These are phyloP conservation scores for Promerops cafer DNA, from an alignment of 2,113 vertebrate genomes.

Conservation along the genomic window DNA sequence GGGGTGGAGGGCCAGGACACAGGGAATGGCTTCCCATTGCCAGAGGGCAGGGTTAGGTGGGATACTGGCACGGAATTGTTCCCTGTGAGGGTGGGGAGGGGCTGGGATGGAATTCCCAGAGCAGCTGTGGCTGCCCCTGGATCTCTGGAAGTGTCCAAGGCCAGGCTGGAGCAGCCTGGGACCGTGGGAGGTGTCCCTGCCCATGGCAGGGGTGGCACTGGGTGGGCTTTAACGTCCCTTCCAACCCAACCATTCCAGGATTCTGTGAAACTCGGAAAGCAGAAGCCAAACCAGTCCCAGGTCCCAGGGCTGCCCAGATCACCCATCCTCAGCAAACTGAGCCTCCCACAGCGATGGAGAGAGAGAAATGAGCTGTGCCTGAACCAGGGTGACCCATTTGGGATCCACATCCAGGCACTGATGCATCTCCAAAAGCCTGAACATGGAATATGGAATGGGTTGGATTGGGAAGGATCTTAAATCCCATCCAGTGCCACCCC, in stretches of 20 bases:
- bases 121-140: neutral
- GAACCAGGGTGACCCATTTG: accelerated
- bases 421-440: neutral
- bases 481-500: neutral
- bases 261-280: neutral
- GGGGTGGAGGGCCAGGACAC: neutral
- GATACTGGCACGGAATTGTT: neutral
- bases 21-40: neutral
- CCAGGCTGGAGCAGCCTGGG: accelerated
- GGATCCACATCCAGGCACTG: accelerated
- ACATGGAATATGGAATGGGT: accelerated
- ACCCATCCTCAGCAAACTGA: too few relatives aligned
- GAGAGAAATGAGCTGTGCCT: accelerated
- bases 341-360: neutral
- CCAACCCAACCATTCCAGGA: neutral
- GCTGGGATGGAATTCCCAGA: neutral
- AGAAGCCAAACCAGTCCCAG: neutral
- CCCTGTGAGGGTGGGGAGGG: neutral
- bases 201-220: neutral
- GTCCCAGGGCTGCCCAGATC: neutral
- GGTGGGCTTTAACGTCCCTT: accelerated
- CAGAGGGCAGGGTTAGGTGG: accelerated
- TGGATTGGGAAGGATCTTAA: neutral
- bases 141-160: neutral
- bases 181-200: neutral